Evolutionary conservation across 2,888 invertebrate species (phyloP).

Genomic region (Caenorhabditis panamensis): DNA sequence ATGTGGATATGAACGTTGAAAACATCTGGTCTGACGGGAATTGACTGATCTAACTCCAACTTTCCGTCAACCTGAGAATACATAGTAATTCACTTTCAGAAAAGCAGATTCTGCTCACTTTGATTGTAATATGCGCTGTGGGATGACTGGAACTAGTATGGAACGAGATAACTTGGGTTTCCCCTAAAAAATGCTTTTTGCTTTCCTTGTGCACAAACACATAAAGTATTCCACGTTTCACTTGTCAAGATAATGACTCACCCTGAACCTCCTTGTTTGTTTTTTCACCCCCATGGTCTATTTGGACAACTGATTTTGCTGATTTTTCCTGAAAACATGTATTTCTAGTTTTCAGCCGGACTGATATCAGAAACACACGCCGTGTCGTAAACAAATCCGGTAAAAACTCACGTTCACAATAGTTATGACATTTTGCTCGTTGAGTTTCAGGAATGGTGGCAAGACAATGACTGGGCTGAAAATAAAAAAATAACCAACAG

Average conservation of each 20-base stretch:
- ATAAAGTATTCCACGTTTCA: not conserved
- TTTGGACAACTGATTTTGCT: conserved; percentile 42
- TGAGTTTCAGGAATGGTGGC: conserved; percentile 52
- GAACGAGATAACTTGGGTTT: conserved; percentile 35
- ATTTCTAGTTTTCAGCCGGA: not conserved
- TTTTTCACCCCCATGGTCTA: conserved; percentile 45
- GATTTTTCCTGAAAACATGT: conserved; percentile 36
- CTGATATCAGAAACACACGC: not conserved
- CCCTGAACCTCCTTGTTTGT: conserved; percentile 48
- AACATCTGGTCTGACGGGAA: conserved; percentile 69
- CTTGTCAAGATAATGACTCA: not conserved
- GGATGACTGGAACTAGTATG: conserved; percentile 39
- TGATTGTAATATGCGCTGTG: conserved; percentile 28
- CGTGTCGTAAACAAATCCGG: not conserved
- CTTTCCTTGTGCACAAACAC: no score
- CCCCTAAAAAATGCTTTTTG: conserved; percentile 13
- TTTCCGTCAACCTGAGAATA: conserved; percentile 35
- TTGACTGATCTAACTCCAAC: conserved; percentile 21
- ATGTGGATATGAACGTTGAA: conserved; percentile 74
- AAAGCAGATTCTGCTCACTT: conserved; percentile 4
- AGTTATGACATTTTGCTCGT: conserved; percentile 51
- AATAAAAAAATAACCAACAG: not conserved
- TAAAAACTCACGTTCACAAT: conserved; percentile 46
- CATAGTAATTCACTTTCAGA: not conserved
- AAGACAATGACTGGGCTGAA: conserved; percentile 56